Evolutionary conservation across 1,140 invertebrate genomes (phyloP), one percentile per base, ranked within the genome.

Genomic region (Phymorhynchus buccinoides): DNA sequence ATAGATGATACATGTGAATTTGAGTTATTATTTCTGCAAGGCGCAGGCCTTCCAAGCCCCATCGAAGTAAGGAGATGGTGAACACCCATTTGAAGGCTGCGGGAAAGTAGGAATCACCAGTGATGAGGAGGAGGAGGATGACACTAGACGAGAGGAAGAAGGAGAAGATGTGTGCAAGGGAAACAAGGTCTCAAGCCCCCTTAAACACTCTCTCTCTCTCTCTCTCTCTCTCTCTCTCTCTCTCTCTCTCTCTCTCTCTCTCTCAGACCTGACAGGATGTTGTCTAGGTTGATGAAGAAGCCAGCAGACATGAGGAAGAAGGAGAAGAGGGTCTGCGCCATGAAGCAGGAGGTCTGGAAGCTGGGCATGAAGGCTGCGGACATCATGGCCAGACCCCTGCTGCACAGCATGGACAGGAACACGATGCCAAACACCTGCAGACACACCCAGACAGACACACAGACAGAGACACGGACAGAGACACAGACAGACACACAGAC

Each of bases 211-310:
- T 27, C 71, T 14, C 37, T n/a, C 12, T 27, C 71, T 73, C n/a
- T 73, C 71, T 73, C 37, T 27, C 68, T 27, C 35, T 7, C 27
- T 73, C 68, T 27, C 35, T 27, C 7, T 32, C 2, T 73, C 71
- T 73, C 71, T 2, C 71, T 73, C 71, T 73, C 2, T 39, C 37
- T 2, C 48, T 2, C 48, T 1, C 48, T 48, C 44, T 48, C 48
- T 52, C 48, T 52, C 48, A 14, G 88, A 92, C 91, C 90, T 82
- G 88, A 80, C 42, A 91, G 86, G 80, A 92, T 90, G 87, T 89
- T 91, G 71, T 90, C 87, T 39, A 92, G 80, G 80, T 91, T 92
- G 80, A 92, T 90, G 84, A 91, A 89, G 85, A 91, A 92, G 32
- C 91, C 91, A 16, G 89, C 89, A 1, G 90, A 90, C 88, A 91